Evolutionary conservation across 2,888 invertebrate species (phyloP), one percentile per base, ranked within the genome.

Genomic region (Epirrita christyi): DNA sequence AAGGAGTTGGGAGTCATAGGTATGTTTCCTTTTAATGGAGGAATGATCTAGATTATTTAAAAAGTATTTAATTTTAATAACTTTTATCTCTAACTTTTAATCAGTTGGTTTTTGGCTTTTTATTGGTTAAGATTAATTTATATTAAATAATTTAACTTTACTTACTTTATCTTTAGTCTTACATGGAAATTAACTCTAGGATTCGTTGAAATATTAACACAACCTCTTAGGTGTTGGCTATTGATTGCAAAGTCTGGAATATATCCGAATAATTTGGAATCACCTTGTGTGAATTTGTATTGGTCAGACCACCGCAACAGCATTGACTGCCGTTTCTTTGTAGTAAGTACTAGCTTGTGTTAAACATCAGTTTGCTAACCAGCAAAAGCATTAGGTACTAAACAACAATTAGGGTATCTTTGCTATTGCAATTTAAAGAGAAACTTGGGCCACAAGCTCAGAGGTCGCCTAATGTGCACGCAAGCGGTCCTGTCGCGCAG

Each of bases 401-500:
- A 36, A n/a, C 11, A 11, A n/a, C 2, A 36, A n/a, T 36, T 6
- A 36, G 36, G 11, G 6, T n/a, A n/a, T n/a, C 11, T 2, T 38
- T 9, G 38, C 38, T 7, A 14, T 38, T 34, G 27, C 43, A 55
- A 49, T 47, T 48, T 52, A 52, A 36, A 49, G 61, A 63, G 69
- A 71, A 72, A 72, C 78, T 78, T 75, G 71, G 60, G 50, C 71
- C 73, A 66, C 70, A 51, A 40, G 70, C 68, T 57, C 63, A 55
- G 51, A 55, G 72, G 71, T 70, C 73, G 67, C 68, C 67, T 62
- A 64, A 67, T 70, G 70, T 67, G 80, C 86, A 86, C 86, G 86
- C 86, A 80, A 85, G 80, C 76, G 74, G 70, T 57, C 73, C 76
- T 87, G 88, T 86, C 81, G 78, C 86, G 67, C 88, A 86, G 86